Base-by-base conservation (phyloP, 2,888 invertebrate genomes). In the Mesorhabditis sp. region DNA sequence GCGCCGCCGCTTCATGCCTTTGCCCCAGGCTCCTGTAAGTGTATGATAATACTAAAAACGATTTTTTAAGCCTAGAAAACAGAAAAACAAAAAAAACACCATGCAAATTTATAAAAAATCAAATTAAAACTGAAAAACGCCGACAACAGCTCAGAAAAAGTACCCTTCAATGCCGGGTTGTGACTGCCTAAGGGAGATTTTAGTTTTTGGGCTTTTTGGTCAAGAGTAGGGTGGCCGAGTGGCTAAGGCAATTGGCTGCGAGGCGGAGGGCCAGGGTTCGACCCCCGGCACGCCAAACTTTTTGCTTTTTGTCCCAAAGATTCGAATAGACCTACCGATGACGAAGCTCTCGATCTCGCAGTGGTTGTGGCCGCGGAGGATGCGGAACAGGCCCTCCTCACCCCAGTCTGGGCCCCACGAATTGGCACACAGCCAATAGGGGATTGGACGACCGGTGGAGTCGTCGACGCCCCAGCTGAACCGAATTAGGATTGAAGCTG, bases 331-430 rank as follows among this genome's bases (percentile, higher is more conserved):
- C 28, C 28, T 28, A 28, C 79, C 92, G 66, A 95, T 88, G 4
- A 95, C 92, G 87, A 92, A 94, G 3, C 91, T 90, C 86, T 96
- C 95, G 84, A 96, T 94, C 77, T 91, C 91, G 83, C 93, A 92
- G 86, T 95, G 94, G 88, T 94, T 92, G 68, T 86, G 87, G 62
- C 95, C 95, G 70, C 92, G 90, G 4, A 90, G 87, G 81, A 96
- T 95, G 72, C 91, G 90, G 90, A 96, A 95, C 86, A 91, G 92
- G 0, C 96, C 96, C 74, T 90, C 88, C 86, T 95, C 94, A 7
- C 95, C 96, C 95, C 95, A 96, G 78, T 90, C 88, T 0, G 87
- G 83, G 6, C 96, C 95, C 96, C 96, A 96, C 45, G 94, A 94
- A 88, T 96, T 96, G 65, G 93, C 93, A 62, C 92, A 93, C 84